phyloP scores from a whole-genome alignment of 2,888 invertebrate genomes.

The Macrosiphum euphorbiae region DNA sequence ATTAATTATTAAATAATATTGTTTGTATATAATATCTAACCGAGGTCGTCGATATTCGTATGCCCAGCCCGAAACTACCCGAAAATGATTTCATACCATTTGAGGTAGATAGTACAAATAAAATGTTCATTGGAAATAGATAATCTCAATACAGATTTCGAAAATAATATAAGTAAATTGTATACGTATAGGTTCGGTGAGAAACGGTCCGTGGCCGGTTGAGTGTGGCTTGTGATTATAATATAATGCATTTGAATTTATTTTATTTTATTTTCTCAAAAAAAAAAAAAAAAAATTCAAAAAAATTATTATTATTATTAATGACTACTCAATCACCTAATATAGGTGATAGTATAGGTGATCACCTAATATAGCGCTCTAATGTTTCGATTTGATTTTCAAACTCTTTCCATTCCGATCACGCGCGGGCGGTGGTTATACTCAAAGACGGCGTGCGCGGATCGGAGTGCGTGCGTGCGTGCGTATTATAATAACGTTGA shows the following conservation, averaged over 20 bases:
- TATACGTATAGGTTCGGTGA: background rate
- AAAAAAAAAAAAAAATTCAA: background rate
- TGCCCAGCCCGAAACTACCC: background rate
- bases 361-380: background rate
- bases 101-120: background rate
- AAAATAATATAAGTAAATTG: background rate
- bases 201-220: background rate
- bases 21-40: background rate
- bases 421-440: slow-evolving; percentile 26
- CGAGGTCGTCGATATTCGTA: background rate
- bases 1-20: background rate
- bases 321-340: no score
- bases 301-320: background rate
- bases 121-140: background rate
- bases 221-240: background rate
- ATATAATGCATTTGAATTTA: background rate
- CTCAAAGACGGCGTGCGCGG: background rate
- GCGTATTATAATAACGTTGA: slow-evolving; percentile 36
- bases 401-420: slow-evolving; percentile 17
- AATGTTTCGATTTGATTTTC: background rate
- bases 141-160: background rate
- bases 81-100: background rate
- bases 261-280: background rate
- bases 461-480: background rate
- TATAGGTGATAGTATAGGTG: no score